Conservation (phyloP, 2,888 invertebrate species). For the Euphydryas editha region DNA sequence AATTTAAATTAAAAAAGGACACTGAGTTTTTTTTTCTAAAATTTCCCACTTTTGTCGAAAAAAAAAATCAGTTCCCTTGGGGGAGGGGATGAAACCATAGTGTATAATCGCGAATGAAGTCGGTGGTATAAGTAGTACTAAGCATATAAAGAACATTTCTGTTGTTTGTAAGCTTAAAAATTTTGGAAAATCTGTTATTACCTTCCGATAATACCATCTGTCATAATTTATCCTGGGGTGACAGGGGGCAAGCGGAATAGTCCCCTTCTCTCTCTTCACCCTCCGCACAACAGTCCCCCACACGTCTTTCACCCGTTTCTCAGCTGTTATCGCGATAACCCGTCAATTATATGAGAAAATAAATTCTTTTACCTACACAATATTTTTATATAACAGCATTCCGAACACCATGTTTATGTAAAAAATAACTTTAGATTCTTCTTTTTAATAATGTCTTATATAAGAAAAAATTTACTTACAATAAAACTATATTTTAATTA, state of each 20-base stretch:
- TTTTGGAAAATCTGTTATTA: background rate
- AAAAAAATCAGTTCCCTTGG: too few relatives aligned
- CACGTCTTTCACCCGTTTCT: too few relatives aligned
- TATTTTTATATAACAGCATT: background rate
- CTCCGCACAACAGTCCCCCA: background rate
- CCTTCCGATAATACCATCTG: conserved; percentile 9
- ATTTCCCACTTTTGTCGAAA: too few relatives aligned
- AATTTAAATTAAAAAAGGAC: too few relatives aligned
- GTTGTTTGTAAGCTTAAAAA: background rate
- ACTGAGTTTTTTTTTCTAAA: too few relatives aligned
- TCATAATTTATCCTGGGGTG: conserved; percentile 15
- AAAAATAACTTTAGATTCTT: too few relatives aligned
- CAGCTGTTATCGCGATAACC: conserved; percentile 2
- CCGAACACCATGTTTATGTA: background rate
- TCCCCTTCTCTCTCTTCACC: background rate
- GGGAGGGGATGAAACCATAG: too few relatives aligned
- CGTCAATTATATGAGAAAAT: conserved; percentile 9
- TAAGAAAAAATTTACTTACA: background rate
- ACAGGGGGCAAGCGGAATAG: conserved; percentile 9
- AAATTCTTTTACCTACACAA: background rate
- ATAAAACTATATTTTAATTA: background rate
- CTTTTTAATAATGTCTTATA: background rate
- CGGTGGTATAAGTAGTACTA: too few relatives aligned
- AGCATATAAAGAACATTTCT: background rate
- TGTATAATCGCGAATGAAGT: too few relatives aligned